Base-by-base conservation (phyloP, 2,888 invertebrate species). In the Eulithis prunata region DNA sequence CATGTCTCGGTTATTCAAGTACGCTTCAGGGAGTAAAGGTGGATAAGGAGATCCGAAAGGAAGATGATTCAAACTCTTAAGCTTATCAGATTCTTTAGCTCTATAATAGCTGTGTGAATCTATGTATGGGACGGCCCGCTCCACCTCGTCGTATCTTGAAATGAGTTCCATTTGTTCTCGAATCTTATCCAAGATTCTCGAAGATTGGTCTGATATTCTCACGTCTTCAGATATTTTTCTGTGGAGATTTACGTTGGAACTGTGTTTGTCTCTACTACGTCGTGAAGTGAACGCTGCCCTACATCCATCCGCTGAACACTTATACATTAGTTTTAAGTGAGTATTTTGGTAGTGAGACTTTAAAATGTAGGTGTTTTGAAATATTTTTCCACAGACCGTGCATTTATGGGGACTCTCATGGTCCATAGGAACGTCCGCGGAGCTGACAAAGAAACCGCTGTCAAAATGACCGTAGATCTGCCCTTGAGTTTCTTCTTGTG, bases 321-420 rank as follows among this genome's bases (percentile, higher is more conserved):
- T 97, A 89, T 98, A 98, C 96, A 98, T 97, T 68, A 98, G 91
- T 89, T 99, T 99, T 60, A 99, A 95, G 89, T 99, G 99, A 10
- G 98, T 97, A 87, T 97, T 98, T 93, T 98, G 98, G 87, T 98
- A 99, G 86, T 99, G 99, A 1, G 97, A 97, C 89, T 98, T 98
- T 32, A 98, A 96, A 57, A 97, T 97, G 83, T 98, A 98, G 78
- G 97, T 96, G 83, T 98, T 99, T 87, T 97, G 98, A 88, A 98
- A 99, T 80, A 97, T 95, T 89, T 98, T 98, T 7, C 97, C 97
- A 86, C 99, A 99, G 43, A 97, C 97, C 3, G 97, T 96, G 88
- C 99, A 99, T 76, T 97, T 95, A 46, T 97, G 94, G 0, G 98
- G 98, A 86, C 98, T 98, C 75, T 98, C 98, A 81, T 96, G 96